Percentiles rank a stretch among this genome's conserved stretches.
Evolutionary conservation across 1,140 invertebrate genomes (phyloP).

Genomic region (Drosophila yakuba): DNA sequence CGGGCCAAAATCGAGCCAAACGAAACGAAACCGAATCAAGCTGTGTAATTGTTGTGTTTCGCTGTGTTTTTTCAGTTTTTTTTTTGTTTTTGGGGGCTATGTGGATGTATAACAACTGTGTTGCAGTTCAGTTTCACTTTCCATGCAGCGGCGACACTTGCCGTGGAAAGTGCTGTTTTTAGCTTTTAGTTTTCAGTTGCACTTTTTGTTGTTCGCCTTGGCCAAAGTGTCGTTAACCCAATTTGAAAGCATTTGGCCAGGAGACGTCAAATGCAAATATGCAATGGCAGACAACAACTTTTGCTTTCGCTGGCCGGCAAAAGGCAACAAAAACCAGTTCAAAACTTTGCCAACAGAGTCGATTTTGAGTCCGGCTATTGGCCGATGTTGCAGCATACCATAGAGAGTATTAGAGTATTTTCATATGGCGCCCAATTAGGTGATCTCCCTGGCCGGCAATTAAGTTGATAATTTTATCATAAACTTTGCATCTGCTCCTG

Average conservation of each 20-base stretch:
- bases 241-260: constrained; percentile 79
- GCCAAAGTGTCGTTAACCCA: constrained; percentile 79
- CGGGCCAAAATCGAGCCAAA: constrained; percentile 25
- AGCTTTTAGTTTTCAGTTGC: constrained; percentile 3
- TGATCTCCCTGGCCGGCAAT: constrained; percentile 56
- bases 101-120: constrained; percentile 60
- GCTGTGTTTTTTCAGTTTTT: not conserved
- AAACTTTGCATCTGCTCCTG: constrained; percentile 67
- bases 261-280: constrained; percentile 52
- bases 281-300: constrained; percentile 66
- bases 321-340: constrained; percentile 63
- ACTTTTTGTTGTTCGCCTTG: constrained; percentile 41
- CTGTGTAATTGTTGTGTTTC: constrained; percentile 67
- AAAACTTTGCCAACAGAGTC: constrained; percentile 63
- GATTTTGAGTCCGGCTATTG: constrained; percentile 15
- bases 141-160: constrained; percentile 71
- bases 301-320: constrained; percentile 70
- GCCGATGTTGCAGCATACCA: constrained; percentile 69
- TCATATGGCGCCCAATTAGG: constrained; percentile 33
- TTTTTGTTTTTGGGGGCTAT: not conserved
- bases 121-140: constrained; percentile 71
- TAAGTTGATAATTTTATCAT: constrained; percentile 82
- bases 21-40: constrained; percentile 55
- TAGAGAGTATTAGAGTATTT: constrained; percentile 1
- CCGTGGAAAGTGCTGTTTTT: constrained; percentile 68